phyloP scores from a whole-genome alignment of 2,888 invertebrate species.

The Drosophila histrio region DNA sequence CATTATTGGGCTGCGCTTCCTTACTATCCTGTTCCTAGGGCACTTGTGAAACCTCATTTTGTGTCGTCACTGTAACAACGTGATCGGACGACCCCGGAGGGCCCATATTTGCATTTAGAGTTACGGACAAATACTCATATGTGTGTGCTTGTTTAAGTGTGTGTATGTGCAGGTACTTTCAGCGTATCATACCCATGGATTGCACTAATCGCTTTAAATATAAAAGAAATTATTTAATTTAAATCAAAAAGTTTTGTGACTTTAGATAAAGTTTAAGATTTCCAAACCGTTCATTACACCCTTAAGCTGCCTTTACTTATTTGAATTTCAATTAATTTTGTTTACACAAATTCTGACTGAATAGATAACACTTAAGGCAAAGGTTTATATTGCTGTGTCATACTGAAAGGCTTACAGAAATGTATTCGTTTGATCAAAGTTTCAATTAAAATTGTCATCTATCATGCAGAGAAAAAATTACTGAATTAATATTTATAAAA shows the following conservation, averaged over 20 bases:
- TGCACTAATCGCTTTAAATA: constrained; percentile 42
- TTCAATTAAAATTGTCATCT: constrained; percentile 27
- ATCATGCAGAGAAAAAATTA: constrained; percentile 49
- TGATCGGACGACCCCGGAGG: constrained; percentile 43
- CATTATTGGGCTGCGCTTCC: constrained; percentile 64
- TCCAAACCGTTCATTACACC: neutral
- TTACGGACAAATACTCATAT: constrained; percentile 47
- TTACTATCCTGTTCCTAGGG: constrained; percentile 6
- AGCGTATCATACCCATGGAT: constrained; percentile 59
- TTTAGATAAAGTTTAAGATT: neutral
- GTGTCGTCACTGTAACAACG: constrained; percentile 59
- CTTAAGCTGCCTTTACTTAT: neutral
- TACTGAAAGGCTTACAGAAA: neutral
- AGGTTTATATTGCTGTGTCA: no score
- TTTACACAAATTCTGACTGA: neutral
- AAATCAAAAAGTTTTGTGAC: constrained; percentile 28
- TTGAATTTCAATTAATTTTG: neutral
- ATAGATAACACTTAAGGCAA: neutral
- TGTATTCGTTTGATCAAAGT: neutral
- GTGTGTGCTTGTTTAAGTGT: constrained; percentile 15
- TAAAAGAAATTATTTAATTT: constrained; percentile 39
- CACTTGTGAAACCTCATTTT: constrained; percentile 54
- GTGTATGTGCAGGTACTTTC: constrained; percentile 24
- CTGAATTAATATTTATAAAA: constrained; percentile 70
- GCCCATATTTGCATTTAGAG: constrained; percentile 62